Base-by-base conservation (phyloP, 1,140 invertebrate species). In the Hyposmocoma kahamanoa region DNA sequence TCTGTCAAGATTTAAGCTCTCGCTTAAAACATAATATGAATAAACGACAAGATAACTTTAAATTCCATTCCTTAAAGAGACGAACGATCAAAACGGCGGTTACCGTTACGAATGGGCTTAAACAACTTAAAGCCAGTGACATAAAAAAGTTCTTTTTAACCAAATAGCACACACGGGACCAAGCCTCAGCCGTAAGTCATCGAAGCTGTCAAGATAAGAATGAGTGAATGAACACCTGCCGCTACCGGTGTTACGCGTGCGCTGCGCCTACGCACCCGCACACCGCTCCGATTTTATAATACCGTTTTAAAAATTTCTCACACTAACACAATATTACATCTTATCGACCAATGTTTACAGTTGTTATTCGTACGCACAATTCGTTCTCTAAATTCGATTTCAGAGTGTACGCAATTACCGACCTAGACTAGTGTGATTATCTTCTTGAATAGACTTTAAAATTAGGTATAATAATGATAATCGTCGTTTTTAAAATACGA, bases 191-290 rank as follows among this genome's bases (percentile, higher is more conserved):
- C 78, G 81, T 84, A 83, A 84, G 74, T 84, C 81, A 84, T 84
- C 81, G 67, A 72, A 74, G 63, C 77, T 84, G 81, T 83, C 81
- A 80, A 83, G 81, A 84, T 83, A 83, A 83, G 77, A 83, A 83
- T 78, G 79, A 82, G 58, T 78, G 78, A 84, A 83, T 75, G 79
- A 73, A 78, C 81, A 83, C 79, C 81, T 84, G 81, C 77, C 69
- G 67, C 81, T 67, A 78, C 81, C 69, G 67, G 81, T 72, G 69
- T 84, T 84, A 84, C 81, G 75, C 79, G 69, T 65, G 62, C 75
- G 67, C 77, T 69, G 62, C 75, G 66, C 75, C 69, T 70, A 78
- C 78, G 64, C 75, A 65, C 52, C 55, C 63, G 53, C 44, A 42
- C 53, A 51, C 47, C 41, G 43, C 56, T 50, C 46, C 36, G 17